Evolutionary conservation across 1,140 invertebrate genomes (phyloP).

Genomic region (Apis cerana): DNA sequence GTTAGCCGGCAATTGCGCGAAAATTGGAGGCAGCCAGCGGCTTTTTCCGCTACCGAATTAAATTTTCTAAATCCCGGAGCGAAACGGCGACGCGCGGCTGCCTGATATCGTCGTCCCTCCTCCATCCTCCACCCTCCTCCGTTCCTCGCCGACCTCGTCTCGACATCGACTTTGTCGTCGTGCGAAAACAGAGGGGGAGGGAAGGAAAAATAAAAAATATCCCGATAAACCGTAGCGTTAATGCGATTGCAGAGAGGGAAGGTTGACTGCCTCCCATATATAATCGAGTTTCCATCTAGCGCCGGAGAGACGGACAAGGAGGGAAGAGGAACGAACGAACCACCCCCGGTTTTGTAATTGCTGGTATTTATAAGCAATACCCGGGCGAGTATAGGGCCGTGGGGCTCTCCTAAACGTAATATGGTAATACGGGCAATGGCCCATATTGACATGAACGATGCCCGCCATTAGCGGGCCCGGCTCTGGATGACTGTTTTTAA

Average conservation of each 20-base stretch:
- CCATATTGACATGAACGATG: slow-evolving; percentile 82
- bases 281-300: slow-evolving; percentile 71
- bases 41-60: slow-evolving; percentile 17
- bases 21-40: slow-evolving; percentile 21
- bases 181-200: background rate
- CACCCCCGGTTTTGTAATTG: slow-evolving; percentile 77
- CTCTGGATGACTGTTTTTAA: slow-evolving; percentile 81
- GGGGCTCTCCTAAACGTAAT: slow-evolving; percentile 75
- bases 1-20: slow-evolving; percentile 12
- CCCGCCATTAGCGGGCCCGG: slow-evolving; percentile 77
- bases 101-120: slow-evolving; percentile 3
- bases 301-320: slow-evolving; percentile 51
- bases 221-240: slow-evolving; percentile 56
- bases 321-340: slow-evolving; percentile 17
- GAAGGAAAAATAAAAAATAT: slow-evolving; percentile 40
- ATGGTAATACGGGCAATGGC: slow-evolving; percentile 81
- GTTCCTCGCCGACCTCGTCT: background rate
- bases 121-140: background rate
- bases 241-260: slow-evolving; percentile 62
- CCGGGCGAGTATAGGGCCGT: slow-evolving; percentile 54
- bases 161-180: background rate
- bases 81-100: background rate
- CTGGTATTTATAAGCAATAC: slow-evolving; percentile 81
- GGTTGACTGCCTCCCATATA: slow-evolving; percentile 54
- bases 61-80: slow-evolving; percentile 45